Conservation (phyloP, 2,113 vertebrate genomes). For the Hypomesus transpacificus region DNA sequence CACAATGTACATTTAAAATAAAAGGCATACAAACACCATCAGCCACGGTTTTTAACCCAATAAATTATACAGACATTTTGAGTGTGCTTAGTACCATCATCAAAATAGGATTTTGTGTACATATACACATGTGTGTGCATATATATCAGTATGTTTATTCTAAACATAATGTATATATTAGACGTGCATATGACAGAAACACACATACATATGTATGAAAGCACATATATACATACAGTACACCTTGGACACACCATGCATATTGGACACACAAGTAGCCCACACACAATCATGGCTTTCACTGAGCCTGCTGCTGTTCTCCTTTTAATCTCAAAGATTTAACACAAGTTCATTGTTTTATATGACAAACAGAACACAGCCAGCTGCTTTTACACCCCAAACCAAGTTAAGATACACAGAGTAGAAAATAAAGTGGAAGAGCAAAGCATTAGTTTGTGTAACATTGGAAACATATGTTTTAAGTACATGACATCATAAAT, state of each 20-base stretch:
- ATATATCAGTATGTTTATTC: slow-evolving; percentile 37
- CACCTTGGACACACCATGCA: slow-evolving; percentile 62
- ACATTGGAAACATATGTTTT: background rate
- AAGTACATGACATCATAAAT: background rate
- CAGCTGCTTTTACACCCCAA: slow-evolving; percentile 33
- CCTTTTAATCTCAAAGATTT: slow-evolving; percentile 11
- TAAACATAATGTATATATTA: slow-evolving; percentile 60
- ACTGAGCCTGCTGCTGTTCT: slow-evolving; percentile 33
- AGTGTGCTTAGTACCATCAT: slow-evolving; percentile 68
- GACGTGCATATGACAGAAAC: slow-evolving; percentile 43
- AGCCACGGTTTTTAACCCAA: slow-evolving; percentile 67
- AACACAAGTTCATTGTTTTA: slow-evolving; percentile 15
- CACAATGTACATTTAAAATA: slow-evolving; percentile 63
- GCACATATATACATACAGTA: slow-evolving; percentile 39
- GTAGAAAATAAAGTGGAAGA: slow-evolving; percentile 3
- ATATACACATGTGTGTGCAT: slow-evolving; percentile 49
- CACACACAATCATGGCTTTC: slow-evolving; percentile 41
- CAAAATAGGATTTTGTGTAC: slow-evolving; percentile 53
- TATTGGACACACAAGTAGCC: slow-evolving; percentile 44
- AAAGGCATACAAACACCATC: slow-evolving; percentile 73
- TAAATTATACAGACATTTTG: slow-evolving; percentile 65
- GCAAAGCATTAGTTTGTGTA: background rate
- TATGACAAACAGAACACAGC: slow-evolving; percentile 36
- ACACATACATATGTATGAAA: slow-evolving; percentile 19
- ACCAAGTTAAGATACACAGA: slow-evolving; percentile 1